Percentiles rank a stretch among this genome's conserved stretches.
These are phyloP conservation scores for Ptychadena robeensis DNA, from an alignment of 2,797 vertebrate genomes.

Conservation along the genomic window DNA sequence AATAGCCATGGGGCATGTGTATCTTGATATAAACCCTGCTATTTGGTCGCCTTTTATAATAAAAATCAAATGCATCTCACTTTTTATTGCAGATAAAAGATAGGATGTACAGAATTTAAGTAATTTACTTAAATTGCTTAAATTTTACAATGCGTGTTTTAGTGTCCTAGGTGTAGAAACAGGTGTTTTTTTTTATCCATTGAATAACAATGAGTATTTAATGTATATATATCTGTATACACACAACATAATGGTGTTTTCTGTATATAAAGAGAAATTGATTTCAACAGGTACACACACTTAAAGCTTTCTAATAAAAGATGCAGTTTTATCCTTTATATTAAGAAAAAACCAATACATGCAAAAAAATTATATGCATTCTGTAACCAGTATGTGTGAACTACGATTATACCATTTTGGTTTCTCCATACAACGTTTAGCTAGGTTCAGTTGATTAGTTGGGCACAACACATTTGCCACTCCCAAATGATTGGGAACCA, in stretches of 20 bases:
- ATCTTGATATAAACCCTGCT: conserved; percentile 54
- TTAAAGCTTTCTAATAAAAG: too few relatives aligned
- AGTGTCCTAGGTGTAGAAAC: conserved; percentile 67
- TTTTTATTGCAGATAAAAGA: conserved; percentile 66
- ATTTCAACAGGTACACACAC: too few relatives aligned
- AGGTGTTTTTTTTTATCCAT: not conserved
- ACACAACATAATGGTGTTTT: not conserved
- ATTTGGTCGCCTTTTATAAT: conserved; percentile 65
- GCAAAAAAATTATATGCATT: too few relatives aligned
- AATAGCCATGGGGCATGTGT: conserved; percentile 44
- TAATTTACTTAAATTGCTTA: conserved; percentile 69
- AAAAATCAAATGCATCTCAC: conserved; percentile 61
- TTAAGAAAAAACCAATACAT: too few relatives aligned
- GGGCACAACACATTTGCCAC: too few relatives aligned
- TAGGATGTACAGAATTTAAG: conserved; percentile 68
- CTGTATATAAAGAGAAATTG: not conserved
- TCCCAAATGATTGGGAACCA: too few relatives aligned
- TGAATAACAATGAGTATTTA: conserved; percentile 15
- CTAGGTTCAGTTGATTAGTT: too few relatives aligned
- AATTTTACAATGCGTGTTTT: conserved; percentile 71
- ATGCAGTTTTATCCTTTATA: too few relatives aligned
- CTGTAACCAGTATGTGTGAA: too few relatives aligned
- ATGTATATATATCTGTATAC: not conserved
- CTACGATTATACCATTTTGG: too few relatives aligned
- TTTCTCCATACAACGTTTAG: too few relatives aligned